A percentile compares a stretch with the other conserved stretches of the same genome.
Conservation (phyloP, 2,888 invertebrate species). For the Odontocolon sp. region DNA sequence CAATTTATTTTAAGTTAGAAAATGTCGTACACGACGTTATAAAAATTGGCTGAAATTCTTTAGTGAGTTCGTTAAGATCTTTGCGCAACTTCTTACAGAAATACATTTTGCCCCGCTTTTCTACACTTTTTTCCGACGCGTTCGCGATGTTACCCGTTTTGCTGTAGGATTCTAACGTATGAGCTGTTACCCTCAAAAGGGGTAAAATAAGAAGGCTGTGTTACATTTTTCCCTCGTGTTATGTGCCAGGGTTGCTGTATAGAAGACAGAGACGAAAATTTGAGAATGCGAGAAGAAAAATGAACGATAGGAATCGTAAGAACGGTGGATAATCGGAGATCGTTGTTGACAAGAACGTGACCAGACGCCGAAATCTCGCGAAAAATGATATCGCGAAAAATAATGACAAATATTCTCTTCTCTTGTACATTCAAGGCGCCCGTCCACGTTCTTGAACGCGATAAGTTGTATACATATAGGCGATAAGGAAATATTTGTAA, state of each 20-base stretch:
- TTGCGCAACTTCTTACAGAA: not conserved
- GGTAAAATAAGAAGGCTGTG: constrained; percentile 72
- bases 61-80: not conserved
- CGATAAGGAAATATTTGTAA: constrained; percentile 72
- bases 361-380: constrained; percentile 27
- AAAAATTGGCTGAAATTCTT: no score
- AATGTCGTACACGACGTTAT: no score
- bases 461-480: constrained; percentile 69
- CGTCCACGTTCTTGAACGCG: constrained; percentile 56
- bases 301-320: constrained; percentile 4
- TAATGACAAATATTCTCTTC: constrained; percentile 24
- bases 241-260: constrained; percentile 48
- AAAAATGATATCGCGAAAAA: not conserved
- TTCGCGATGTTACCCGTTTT: no score
- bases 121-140: not conserved
- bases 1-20: no score
- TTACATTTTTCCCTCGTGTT: constrained; percentile 60
- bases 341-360: constrained; percentile 49
- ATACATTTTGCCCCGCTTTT: not conserved
- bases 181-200: constrained; percentile 68
- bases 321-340: constrained; percentile 34
- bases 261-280: constrained; percentile 44
- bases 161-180: constrained; percentile 47
- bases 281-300: constrained; percentile 14
- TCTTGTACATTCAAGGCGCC: constrained; percentile 39